phyloP scores from a whole-genome alignment of 2,113 vertebrate species.

The Rhadina sibilatrix region DNA sequence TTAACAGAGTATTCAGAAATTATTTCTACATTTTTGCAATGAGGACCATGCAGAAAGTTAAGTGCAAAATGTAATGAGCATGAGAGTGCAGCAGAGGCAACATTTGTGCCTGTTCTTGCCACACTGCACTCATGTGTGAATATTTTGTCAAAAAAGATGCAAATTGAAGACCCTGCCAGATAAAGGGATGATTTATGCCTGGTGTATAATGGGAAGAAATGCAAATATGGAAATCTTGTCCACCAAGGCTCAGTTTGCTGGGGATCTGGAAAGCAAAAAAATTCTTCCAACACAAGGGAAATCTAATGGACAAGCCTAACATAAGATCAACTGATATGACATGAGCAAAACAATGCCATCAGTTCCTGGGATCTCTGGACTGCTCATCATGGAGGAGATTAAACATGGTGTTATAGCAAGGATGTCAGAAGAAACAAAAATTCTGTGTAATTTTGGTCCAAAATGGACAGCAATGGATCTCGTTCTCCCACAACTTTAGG shows the following conservation, averaged over 20 bases:
- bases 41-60: neutral
- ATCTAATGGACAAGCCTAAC: neutral
- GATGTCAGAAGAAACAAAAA: neutral
- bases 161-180: neutral
- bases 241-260: neutral
- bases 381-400: neutral
- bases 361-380: neutral
- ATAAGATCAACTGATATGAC: neutral
- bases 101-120: neutral
- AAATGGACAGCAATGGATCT: neutral
- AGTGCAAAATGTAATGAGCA: neutral
- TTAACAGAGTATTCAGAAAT: neutral
- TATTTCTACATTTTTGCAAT: neutral
- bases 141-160: neutral
- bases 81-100: fast-evolving
- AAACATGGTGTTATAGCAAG: neutral
- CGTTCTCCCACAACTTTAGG: neutral
- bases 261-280: neutral
- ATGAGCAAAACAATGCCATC: neutral
- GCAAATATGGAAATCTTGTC: neutral
- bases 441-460: neutral
- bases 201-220: neutral
- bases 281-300: neutral
- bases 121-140: neutral
- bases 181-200: neutral